These are phyloP conservation scores for Melanophora roralis DNA, from an alignment of 2,888 invertebrate genomes.

Conservation along the genomic window DNA sequence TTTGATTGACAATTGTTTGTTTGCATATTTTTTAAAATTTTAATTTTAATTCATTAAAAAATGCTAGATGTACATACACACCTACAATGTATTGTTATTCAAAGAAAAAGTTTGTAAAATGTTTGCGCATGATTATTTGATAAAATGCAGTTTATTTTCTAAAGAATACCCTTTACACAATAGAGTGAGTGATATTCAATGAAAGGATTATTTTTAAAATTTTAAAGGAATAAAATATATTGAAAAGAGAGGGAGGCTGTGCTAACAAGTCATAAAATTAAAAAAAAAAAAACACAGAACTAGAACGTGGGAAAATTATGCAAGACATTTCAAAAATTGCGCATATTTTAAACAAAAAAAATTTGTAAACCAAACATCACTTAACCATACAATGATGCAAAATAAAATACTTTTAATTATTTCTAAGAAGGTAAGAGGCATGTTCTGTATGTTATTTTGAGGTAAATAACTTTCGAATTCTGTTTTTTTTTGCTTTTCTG, in stretches of 20 bases:
- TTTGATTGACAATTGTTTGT: constrained; percentile 58
- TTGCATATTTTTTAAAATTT: constrained; percentile 36
- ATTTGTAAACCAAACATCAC: neutral
- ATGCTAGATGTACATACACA: too few relatives aligned
- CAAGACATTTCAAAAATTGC: constrained; percentile 30
- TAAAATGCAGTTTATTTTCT: constrained; percentile 16
- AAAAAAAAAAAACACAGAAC: neutral
- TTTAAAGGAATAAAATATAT: neutral
- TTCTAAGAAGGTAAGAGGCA: neutral
- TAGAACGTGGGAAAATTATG: constrained; percentile 53
- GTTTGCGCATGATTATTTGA: constrained; percentile 48
- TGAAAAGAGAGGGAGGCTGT: constrained; percentile 37
- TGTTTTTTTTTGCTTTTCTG: neutral
- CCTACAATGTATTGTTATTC: constrained; percentile 31
- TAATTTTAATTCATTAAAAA: neutral
- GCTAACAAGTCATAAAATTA: constrained; percentile 45
- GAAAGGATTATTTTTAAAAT: neutral
- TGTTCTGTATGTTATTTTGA: neutral
- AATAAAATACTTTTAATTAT: neutral
- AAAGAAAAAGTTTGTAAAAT: constrained; percentile 23
- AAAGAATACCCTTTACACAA: neutral
- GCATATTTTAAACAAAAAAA: constrained; percentile 28
- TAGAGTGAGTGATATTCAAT: constrained; percentile 13
- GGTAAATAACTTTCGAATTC: neutral
- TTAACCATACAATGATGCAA: neutral